A percentile compares a stretch with the other conserved stretches of the same genome.
phyloP scores from a whole-genome alignment of 2,888 invertebrate genomes.

The Pheosia tremula region DNA sequence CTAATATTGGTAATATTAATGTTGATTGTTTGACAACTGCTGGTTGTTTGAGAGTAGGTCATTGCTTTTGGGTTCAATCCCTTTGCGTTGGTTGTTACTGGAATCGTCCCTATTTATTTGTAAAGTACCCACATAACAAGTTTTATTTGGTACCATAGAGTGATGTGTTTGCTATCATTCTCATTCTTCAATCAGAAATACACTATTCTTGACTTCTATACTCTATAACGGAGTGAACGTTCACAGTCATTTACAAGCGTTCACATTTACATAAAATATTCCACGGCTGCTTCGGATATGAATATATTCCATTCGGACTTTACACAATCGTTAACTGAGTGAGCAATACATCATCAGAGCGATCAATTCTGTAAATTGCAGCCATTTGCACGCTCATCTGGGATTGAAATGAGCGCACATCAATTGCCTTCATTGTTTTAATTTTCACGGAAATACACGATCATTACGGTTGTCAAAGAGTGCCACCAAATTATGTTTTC shows the following conservation, averaged over 20 bases:
- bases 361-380: slow-evolving; percentile 5
- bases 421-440: slow-evolving; percentile 3
- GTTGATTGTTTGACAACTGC: no score
- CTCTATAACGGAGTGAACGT: no score
- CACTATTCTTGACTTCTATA: no score
- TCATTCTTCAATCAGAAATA: no score
- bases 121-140: no score
- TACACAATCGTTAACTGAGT: not conserved
- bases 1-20: no score
- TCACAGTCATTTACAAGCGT: not conserved
- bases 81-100: no score
- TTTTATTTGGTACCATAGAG: no score
- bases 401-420: not conserved
- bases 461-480: no score
- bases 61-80: no score
- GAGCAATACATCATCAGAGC: not conserved
- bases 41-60: no score
- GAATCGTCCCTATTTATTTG: no score
- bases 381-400: slow-evolving; percentile 4
- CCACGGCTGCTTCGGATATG: not conserved
- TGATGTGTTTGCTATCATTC: not conserved
- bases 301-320: not conserved
- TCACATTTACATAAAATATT: not conserved
- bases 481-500: not conserved
- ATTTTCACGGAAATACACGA: not conserved